phyloP scores from a whole-genome alignment of 2,888 invertebrate genomes.

The Drosophila prolongata region DNA sequence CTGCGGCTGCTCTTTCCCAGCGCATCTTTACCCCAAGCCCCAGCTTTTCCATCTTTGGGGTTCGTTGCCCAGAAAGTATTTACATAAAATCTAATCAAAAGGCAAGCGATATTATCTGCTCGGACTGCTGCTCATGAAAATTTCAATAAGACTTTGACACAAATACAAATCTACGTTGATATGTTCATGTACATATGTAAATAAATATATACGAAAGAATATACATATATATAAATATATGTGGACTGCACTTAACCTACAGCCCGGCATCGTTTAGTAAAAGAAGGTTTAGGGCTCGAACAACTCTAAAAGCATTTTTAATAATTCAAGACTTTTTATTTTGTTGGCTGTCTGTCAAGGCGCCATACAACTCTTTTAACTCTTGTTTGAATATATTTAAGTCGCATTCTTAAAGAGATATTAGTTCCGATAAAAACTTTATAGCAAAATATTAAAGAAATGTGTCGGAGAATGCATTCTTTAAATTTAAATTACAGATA shows the following conservation, averaged over 20 bases:
- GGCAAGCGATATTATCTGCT: slow-evolving; percentile 72
- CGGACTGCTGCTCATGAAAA: slow-evolving; percentile 65
- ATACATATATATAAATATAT: slow-evolving; percentile 20
- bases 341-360: slow-evolving; percentile 49
- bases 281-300: slow-evolving; percentile 35
- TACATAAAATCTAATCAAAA: slow-evolving; percentile 80
- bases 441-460: neutral
- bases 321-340: slow-evolving; percentile 66
- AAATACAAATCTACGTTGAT: slow-evolving; percentile 27
- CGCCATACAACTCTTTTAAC: slow-evolving; percentile 41
- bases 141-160: slow-evolving; percentile 61
- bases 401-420: neutral
- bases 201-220: slow-evolving; percentile 8
- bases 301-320: slow-evolving; percentile 71
- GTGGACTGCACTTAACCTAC: slow-evolving; percentile 53
- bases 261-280: slow-evolving; percentile 30
- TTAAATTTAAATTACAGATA: no score
- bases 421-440: neutral
- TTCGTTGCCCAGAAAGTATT: slow-evolving; percentile 58
- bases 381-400: slow-evolving; percentile 16
- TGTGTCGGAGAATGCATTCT: no score
- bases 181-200: slow-evolving; percentile 2
- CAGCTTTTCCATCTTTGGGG: slow-evolving; percentile 8
- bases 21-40: neutral
- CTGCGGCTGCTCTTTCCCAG: slow-evolving; percentile 26